Conservation (phyloP, 2,888 invertebrate genomes). For the Nephrotoma flavescens region DNA sequence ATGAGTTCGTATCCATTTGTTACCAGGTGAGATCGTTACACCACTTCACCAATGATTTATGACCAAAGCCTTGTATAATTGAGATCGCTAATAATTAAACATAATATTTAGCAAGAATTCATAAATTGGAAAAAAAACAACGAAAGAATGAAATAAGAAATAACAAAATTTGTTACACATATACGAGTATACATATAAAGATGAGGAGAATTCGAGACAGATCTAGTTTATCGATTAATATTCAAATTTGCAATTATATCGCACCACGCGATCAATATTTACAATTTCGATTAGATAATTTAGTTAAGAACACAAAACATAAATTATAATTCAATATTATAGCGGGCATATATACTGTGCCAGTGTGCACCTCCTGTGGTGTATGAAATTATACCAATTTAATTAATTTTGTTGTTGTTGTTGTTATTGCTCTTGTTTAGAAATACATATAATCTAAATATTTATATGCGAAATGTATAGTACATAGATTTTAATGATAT, state of each 20-base stretch:
- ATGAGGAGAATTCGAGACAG: not conserved
- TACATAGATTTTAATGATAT: too few relatives aligned
- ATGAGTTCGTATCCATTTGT: not conserved
- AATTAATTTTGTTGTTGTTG: not conserved
- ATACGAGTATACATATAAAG: not conserved
- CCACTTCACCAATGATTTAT: not conserved
- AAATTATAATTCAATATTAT: not conserved
- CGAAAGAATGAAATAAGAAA: not conserved
- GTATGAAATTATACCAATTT: not conserved
- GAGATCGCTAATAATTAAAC: not conserved
- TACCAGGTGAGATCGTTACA: not conserved
- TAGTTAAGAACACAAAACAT: not conserved
- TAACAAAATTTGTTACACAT: not conserved
- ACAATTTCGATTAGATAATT: not conserved
- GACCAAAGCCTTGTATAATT: not conserved
- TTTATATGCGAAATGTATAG: not conserved
- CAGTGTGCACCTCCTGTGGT: not conserved
- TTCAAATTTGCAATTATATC: not conserved
- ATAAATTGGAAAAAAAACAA: not conserved
- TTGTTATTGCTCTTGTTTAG: not conserved
- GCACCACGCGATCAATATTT: not conserved
- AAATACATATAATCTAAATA: not conserved
- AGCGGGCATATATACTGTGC: not conserved
- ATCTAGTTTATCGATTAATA: not conserved
- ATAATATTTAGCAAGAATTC: not conserved